These are phyloP conservation scores for Pyralis farinalis DNA, from an alignment of 2,888 invertebrate genomes.

Conservation along the genomic window DNA sequence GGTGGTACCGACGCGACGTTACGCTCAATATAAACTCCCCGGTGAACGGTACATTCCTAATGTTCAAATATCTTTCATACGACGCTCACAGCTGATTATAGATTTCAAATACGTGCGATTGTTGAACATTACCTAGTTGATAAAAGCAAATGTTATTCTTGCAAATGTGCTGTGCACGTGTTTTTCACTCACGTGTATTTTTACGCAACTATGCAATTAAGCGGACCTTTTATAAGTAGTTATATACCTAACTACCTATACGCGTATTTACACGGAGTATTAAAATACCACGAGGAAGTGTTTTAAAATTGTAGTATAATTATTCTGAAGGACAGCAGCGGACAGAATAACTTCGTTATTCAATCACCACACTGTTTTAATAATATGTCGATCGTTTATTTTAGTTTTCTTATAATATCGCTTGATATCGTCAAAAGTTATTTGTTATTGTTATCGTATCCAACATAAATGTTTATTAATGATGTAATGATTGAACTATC, in stretches of 20 bases:
- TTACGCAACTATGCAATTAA: conserved; percentile 2
- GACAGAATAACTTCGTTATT: conserved; percentile 8
- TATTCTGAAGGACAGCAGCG: conserved; percentile 3
- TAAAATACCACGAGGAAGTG: conserved; percentile 4
- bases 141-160: not conserved
- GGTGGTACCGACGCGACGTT: conserved; percentile 62
- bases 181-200: not conserved
- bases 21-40: conserved; percentile 55
- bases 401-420: conserved; percentile 15
- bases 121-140: not conserved
- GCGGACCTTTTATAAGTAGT: not conserved
- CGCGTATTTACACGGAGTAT: not conserved
- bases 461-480: conserved; percentile 42
- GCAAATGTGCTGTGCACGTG: not conserved
- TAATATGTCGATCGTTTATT: conserved; percentile 16
- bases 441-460: conserved; percentile 44
- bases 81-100: no score
- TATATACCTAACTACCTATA: not conserved
- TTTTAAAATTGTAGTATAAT: conserved; percentile 6
- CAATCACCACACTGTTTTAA: conserved; percentile 15
- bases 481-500: conserved; percentile 34
- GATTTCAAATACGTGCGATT: not conserved
- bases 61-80: not conserved
- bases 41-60: conserved; percentile 40
- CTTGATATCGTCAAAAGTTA: conserved; percentile 35